Conservation (phyloP, 2,113 vertebrate genomes). For the Heptranchias perlo region DNA sequence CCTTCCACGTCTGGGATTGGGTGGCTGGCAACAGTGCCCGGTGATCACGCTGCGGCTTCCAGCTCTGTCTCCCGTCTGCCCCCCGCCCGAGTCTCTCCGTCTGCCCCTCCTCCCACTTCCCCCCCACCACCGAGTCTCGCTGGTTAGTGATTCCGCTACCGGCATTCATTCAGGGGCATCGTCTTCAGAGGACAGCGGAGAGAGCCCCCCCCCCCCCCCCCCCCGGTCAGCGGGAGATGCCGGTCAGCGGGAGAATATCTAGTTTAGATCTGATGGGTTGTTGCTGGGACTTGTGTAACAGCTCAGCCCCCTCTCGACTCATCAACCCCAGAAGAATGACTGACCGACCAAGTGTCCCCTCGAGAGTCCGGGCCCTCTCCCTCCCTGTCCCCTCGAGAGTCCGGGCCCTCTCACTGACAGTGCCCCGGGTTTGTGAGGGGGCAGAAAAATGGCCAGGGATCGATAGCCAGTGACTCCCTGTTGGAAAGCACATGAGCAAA, state of each 20-base stretch:
- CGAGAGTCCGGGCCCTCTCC: too few relatives aligned
- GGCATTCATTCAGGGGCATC: not conserved
- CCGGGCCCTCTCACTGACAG: too few relatives aligned
- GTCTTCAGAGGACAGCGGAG: too few relatives aligned
- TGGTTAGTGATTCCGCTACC: not conserved
- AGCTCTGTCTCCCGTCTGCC: not conserved
- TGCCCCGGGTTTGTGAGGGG: not conserved
- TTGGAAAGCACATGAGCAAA: not conserved
- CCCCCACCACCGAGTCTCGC: not conserved
- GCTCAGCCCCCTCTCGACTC: not conserved
- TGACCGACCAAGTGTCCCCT: too few relatives aligned
- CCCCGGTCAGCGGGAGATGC: too few relatives aligned
- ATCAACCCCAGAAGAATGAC: not conserved
- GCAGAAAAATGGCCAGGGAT: not conserved
- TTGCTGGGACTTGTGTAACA: not conserved
- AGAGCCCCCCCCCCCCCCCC: too few relatives aligned
- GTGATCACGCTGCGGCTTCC: not conserved
- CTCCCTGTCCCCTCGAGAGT: too few relatives aligned
- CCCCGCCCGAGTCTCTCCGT: not conserved
- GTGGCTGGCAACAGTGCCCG: too few relatives aligned
- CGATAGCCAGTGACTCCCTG: not conserved
- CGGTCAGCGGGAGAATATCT: too few relatives aligned
- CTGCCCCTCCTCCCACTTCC: not conserved
- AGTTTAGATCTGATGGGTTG: not conserved
- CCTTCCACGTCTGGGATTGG: constrained; percentile 37